phyloP scores from a whole-genome alignment of 1,140 invertebrate species.

The Papilio machaon region DNA sequence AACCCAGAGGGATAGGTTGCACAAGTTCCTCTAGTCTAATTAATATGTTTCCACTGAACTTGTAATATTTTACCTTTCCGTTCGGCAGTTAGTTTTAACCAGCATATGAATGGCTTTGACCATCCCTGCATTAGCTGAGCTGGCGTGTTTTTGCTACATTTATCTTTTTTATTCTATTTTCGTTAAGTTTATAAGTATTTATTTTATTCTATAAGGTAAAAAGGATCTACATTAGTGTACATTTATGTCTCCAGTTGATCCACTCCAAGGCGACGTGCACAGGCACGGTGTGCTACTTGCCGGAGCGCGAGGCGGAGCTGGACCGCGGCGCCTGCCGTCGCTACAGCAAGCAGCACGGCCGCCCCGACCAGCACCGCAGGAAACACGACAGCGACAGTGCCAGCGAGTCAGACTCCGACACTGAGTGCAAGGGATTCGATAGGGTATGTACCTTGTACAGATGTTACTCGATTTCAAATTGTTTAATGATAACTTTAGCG shows the following conservation, averaged over 20 bases:
- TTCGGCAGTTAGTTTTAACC: too few species aligned
- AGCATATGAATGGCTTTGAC: too few species aligned
- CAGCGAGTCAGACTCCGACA: slow-evolving; percentile 84
- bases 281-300: slow-evolving; percentile 66
- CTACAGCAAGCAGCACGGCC: slow-evolving; percentile 65
- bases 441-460: slow-evolving; percentile 67
- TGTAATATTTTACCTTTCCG: too few species aligned
- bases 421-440: slow-evolving; percentile 82
- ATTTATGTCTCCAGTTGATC: slow-evolving; percentile 56
- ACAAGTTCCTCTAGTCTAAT: too few species aligned
- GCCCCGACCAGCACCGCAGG: slow-evolving; percentile 75
- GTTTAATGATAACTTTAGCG: too few species aligned
- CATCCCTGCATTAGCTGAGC: too few species aligned
- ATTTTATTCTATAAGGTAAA: too few species aligned
- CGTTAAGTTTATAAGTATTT: too few species aligned
- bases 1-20: neutral
- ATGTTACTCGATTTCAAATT: too few species aligned
- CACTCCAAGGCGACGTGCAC: slow-evolving; percentile 69
- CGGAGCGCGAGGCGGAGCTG: slow-evolving; percentile 46
- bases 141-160: too few species aligned
- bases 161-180: too few species aligned
- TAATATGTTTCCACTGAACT: neutral
- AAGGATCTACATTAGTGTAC: neutral
- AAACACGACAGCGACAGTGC: slow-evolving; percentile 75
- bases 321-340: slow-evolving; percentile 46